Evolutionary conservation across 2,797 vertebrate genomes (phyloP).

Genomic region (Neopelma chrysocephalum): DNA sequence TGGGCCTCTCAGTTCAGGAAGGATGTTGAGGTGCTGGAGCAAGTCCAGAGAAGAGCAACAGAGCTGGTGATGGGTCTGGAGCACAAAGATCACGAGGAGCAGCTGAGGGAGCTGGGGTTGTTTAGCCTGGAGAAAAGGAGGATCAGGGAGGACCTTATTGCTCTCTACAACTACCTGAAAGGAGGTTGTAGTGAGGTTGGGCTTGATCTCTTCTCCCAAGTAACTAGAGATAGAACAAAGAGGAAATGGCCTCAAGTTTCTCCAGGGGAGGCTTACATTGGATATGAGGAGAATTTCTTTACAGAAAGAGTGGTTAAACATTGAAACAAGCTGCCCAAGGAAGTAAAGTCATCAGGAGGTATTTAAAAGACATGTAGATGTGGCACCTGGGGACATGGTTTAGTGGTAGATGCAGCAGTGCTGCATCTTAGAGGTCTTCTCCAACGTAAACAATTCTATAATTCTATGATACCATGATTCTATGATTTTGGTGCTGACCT

Average conservation of each 20-base stretch:
- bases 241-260: background rate
- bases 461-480: background rate
- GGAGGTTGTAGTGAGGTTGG: background rate
- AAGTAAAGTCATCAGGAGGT: background rate
- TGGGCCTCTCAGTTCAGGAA: background rate
- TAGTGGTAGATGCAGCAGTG: background rate
- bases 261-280: background rate
- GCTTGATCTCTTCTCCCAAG: background rate
- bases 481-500: background rate
- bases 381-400: background rate
- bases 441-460: background rate
- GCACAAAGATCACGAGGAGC: background rate
- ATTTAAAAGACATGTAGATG: background rate
- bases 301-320: background rate
- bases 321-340: background rate
- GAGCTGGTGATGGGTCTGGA: background rate
- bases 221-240: background rate
- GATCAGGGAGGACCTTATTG: background rate
- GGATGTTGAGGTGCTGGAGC: background rate
- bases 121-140: background rate
- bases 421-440: background rate
- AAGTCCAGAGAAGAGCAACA: accelerated
- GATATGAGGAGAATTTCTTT: background rate
- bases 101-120: background rate
- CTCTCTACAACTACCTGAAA: background rate